Percentiles rank a stretch among this genome's conserved stretches.
These are phyloP conservation scores for Corythornis madagascariensis DNA, from an alignment of 2,113 vertebrate species.

Conservation along the genomic window DNA sequence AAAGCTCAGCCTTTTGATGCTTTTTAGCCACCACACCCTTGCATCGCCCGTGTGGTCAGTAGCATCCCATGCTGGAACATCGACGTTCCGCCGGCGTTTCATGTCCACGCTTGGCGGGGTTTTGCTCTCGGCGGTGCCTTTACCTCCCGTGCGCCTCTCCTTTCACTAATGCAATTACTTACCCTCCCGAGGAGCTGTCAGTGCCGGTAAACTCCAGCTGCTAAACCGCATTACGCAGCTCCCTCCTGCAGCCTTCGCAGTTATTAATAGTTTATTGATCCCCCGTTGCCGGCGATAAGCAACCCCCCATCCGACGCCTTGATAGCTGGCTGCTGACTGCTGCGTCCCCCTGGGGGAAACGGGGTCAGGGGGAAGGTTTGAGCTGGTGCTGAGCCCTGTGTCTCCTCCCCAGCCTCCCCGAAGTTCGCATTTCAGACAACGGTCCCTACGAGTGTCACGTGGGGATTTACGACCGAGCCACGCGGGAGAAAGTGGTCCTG, in stretches of 20 bases:
- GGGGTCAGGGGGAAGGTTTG: background rate
- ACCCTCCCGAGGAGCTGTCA: conserved; percentile 53
- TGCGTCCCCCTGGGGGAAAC: background rate
- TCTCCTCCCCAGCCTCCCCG: conserved; percentile 82
- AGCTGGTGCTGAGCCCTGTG: background rate
- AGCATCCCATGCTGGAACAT: rapidly evolving
- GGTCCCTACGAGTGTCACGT: conserved; percentile 95
- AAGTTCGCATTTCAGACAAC: conserved; percentile 90
- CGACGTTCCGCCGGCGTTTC: rapidly evolving
- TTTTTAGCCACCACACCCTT: background rate
- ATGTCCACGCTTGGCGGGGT: background rate
- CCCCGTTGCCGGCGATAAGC: conserved; percentile 6
- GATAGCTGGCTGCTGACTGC: background rate
- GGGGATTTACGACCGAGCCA: conserved; percentile 88
- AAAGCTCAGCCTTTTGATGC: background rate
- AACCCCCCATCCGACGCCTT: rapidly evolving
- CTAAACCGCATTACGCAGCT: conserved; percentile 60
- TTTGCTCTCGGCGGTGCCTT: background rate
- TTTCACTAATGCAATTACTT: conserved; percentile 62
- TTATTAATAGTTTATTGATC: conserved; percentile 79
- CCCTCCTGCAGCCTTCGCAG: conserved; percentile 53
- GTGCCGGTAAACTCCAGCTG: conserved; percentile 61
- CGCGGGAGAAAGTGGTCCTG: conserved; percentile 87
- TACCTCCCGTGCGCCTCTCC: background rate
- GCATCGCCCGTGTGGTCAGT: background rate